These are phyloP conservation scores for Cabera pusaria DNA, from an alignment of 2,888 invertebrate genomes.

Conservation along the genomic window DNA sequence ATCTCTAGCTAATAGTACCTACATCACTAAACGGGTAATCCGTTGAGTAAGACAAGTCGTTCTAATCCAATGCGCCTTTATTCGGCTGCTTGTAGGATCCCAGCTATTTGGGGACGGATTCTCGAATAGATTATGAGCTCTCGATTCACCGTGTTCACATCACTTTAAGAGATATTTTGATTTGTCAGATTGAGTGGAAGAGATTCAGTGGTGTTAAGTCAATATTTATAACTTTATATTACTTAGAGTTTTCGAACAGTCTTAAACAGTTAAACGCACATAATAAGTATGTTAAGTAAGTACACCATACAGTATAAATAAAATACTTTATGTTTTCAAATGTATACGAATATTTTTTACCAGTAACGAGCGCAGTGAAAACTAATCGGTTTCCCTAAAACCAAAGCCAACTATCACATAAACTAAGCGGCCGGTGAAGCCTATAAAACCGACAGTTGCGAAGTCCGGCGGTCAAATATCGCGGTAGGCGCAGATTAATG, in stretches of 20 bases:
- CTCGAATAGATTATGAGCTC: constrained; percentile 52
- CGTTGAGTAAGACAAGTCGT: constrained; percentile 66
- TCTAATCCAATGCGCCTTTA: constrained; percentile 56
- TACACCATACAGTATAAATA: no score
- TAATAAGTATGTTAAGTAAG: no score
- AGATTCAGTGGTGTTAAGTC: background rate
- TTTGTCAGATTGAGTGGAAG: constrained; percentile 3
- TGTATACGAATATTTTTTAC: no score
- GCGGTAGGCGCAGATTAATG: constrained; percentile 3
- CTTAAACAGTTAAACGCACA: no score
- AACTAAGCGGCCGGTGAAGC: constrained; percentile 16
- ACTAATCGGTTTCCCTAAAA: no score
- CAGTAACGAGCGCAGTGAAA: no score
- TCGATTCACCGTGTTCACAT: constrained; percentile 40
- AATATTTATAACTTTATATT: constrained; percentile 3
- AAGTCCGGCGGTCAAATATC: constrained; percentile 29
- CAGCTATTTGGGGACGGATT: constrained; percentile 62
- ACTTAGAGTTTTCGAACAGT: no score
- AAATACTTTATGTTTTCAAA: no score
- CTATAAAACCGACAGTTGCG: constrained; percentile 24
- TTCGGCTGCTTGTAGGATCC: constrained; percentile 47
- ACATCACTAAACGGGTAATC: constrained; percentile 55
- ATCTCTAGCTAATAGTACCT: no score
- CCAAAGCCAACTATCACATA: constrained; percentile 2
- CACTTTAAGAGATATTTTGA: constrained; percentile 15